phyloP scores from a whole-genome alignment of 2,888 invertebrate genomes.

The Flabesymbios commensalis region DNA sequence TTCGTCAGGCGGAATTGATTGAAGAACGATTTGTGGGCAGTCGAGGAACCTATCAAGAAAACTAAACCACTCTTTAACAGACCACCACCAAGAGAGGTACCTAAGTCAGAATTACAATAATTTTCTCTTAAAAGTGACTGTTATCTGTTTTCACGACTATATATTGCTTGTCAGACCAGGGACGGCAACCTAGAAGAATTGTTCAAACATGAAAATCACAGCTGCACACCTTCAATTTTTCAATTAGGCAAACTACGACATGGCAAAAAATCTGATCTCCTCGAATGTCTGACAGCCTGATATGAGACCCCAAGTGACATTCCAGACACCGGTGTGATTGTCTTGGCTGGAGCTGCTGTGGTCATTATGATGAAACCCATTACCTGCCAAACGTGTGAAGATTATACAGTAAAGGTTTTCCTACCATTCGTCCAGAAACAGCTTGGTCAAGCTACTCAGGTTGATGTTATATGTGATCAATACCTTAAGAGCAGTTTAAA shows the following conservation, averaged over 20 bases:
- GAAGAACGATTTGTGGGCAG: not conserved
- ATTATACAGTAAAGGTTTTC: no score
- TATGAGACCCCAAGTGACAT: not conserved
- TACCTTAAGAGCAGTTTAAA: constrained; percentile 20
- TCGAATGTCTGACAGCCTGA: not conserved
- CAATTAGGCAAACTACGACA: constrained; percentile 4
- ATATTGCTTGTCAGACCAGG: constrained; percentile 16
- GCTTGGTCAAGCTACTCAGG: constrained; percentile 7
- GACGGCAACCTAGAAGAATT: constrained; percentile 23
- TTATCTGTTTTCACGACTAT: constrained; percentile 13
- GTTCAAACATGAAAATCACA: constrained; percentile 19
- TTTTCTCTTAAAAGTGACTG: constrained; percentile 11
- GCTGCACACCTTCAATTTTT: constrained; percentile 17
- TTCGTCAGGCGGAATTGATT: not conserved
- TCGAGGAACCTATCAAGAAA: not conserved
- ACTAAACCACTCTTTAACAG: not conserved
- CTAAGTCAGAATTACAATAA: not conserved
- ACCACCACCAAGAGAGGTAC: not conserved
- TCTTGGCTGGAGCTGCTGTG: not conserved
- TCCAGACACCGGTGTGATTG: not conserved
- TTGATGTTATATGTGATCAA: constrained; percentile 24
- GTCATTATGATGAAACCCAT: not conserved
- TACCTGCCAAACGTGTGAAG: no score
- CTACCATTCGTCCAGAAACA: constrained; percentile 11
- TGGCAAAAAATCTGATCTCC: constrained; percentile 18